These are phyloP conservation scores for Poeciliopsis turneri DNA, from an alignment of 2,797 vertebrate genomes.

Conservation along the genomic window DNA sequence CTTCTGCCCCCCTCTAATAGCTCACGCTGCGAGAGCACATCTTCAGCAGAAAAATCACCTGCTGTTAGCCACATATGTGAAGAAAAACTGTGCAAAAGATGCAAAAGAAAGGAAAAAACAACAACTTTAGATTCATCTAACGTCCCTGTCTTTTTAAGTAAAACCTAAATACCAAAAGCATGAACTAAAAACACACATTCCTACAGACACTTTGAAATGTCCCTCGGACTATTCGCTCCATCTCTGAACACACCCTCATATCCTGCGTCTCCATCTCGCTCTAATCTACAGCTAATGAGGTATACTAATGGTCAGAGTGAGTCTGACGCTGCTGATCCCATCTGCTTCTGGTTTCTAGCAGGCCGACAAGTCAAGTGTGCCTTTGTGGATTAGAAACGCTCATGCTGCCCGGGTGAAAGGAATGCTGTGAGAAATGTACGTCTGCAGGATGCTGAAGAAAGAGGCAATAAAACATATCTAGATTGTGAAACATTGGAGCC, in stretches of 20 bases:
- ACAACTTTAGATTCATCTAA: not conserved
- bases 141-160: not conserved
- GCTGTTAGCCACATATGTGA: slow-evolving; percentile 1
- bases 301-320: slow-evolving; percentile 36
- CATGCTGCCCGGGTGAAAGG: slow-evolving; percentile 35
- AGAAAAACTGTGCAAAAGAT: not conserved
- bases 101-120: not conserved
- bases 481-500: not conserved
- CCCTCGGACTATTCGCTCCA: not conserved
- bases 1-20: not conserved
- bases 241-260: slow-evolving; percentile 17
- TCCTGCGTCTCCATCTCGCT: slow-evolving; percentile 19
- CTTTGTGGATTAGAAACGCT: slow-evolving; percentile 52
- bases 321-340: slow-evolving; percentile 36
- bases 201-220: slow-evolving; percentile 4
- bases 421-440: slow-evolving; percentile 43
- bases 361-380: slow-evolving; percentile 45
- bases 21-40: not conserved
- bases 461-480: slow-evolving; percentile 9
- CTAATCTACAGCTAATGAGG: slow-evolving; percentile 54
- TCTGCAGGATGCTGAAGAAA: slow-evolving; percentile 4
- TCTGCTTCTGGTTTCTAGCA: slow-evolving; percentile 31
- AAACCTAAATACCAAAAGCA: not conserved
- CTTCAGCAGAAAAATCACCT: slow-evolving; percentile 12
- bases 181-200: slow-evolving; percentile 7